A percentile compares a stretch with the other conserved stretches of the same genome.
Evolutionary conservation across 1,140 invertebrate species (phyloP).

Genomic region (Aphaenogaster floridana): DNA sequence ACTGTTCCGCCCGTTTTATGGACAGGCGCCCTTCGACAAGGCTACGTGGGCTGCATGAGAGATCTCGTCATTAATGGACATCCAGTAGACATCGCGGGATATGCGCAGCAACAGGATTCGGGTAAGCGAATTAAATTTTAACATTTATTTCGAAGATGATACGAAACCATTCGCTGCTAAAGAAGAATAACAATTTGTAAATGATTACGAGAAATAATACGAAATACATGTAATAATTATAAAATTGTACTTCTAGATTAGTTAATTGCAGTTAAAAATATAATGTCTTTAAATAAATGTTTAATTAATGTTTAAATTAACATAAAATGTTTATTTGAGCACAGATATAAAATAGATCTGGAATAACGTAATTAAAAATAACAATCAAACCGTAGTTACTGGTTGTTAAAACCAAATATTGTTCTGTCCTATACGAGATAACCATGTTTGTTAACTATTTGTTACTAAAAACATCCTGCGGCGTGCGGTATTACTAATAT

Average conservation of each 20-base stretch:
- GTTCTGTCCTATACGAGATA: background rate
- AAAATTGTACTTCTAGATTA: background rate
- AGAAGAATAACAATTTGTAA: background rate
- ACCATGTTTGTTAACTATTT: conserved; percentile 48
- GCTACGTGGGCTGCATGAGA: conserved; percentile 98
- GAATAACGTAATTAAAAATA: conserved; percentile 19
- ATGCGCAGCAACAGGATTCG: conserved; percentile 95
- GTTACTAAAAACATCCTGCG: conserved; percentile 31
- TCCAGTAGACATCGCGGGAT: conserved; percentile 95
- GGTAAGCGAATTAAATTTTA: conserved; percentile 87
- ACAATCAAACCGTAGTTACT: conserved; percentile 4
- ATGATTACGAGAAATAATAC: background rate
- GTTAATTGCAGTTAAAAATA: background rate
- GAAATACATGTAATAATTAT: background rate
- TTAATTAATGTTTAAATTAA: conserved; percentile 11
- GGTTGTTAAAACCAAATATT: conserved; percentile 39
- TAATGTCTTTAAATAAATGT: conserved; percentile 10
- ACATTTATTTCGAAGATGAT: background rate
- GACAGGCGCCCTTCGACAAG: conserved; percentile 95
- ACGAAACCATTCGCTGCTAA: background rate
- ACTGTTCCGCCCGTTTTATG: conserved; percentile 95
- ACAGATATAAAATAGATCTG: background rate
- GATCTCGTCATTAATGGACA: conserved; percentile 97
- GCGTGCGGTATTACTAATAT: conserved; percentile 7
- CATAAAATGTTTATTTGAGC: background rate